Base-by-base conservation (phyloP, 2,113 vertebrate species). In the Scomber colias region DNA sequence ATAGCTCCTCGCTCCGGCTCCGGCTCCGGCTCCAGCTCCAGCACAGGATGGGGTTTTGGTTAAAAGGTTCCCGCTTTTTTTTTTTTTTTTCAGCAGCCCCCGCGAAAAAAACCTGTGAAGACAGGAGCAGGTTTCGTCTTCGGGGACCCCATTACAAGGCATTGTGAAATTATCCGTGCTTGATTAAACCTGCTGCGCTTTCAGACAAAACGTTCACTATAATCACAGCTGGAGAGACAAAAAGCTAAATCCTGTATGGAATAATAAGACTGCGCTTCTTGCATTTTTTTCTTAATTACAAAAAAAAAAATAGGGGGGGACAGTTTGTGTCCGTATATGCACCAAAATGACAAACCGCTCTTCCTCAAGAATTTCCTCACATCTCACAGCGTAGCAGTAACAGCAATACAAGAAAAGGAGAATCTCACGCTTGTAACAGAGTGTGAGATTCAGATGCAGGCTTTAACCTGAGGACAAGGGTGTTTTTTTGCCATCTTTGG, bases 151-250 rank as follows among this genome's bases (percentile, higher is more conserved):
- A 83, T 91, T 88, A 89, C 70, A 56, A 83, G 83, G 72, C 74
- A 63, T 70, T 53, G 86, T 81, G 85, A 85, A 87, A 89, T 85
- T 71, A 90, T 88, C 83, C 35, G 45, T 85, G 82, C 83, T 83
- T 79, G 79, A 92, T 93, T 90, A 88, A 90, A 84, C 84, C 75
- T 67, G 68, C 85, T 85, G 81, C 63, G 83, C 63, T 87, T 82
- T 81, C 82, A 80, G 69, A 87, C 79, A 87, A 82, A 90, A 87
- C 61, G 54, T 80, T 87, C 59, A 53, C 75, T 60, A 44, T 79
- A 67, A 82, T 75, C 89, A 85, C 84, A 89, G 85, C 81, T 89
- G 81, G 83, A 87, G 76, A 90, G 71, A 80, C 83, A 86, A 77
- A 79, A 75, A 81, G 48, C 82, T 55, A 64, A 84, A 79, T 72